phyloP scores from a whole-genome alignment of 2,888 invertebrate genomes.

The Conistra vaccinii region DNA sequence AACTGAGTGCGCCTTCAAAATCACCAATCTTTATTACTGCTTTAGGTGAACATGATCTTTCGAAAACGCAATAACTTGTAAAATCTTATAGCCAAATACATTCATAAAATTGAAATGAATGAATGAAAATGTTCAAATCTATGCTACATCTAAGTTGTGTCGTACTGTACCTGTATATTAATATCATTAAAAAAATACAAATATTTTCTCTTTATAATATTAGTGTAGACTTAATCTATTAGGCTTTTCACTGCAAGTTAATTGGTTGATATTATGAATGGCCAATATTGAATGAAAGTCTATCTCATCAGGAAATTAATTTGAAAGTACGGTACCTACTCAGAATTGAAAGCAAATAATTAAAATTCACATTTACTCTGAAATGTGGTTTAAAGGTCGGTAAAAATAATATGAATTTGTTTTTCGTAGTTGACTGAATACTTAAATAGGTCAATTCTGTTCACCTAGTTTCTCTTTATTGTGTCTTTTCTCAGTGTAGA shows the following conservation, averaged over 20 bases:
- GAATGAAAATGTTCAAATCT: no score
- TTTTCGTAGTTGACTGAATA: slow-evolving; percentile 26
- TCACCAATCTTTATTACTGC: no score
- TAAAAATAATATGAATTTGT: slow-evolving; percentile 43
- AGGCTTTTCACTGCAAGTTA: not conserved
- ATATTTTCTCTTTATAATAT: no score
- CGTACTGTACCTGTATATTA: no score
- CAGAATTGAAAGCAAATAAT: slow-evolving; percentile 20
- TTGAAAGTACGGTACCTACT: not conserved
- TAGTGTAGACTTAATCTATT: no score
- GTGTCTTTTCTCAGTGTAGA: not conserved
- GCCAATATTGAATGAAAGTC: slow-evolving; percentile 4
- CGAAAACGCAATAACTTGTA: no score
- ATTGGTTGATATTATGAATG: not conserved
- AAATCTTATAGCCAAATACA: no score
- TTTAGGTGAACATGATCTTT: no score
- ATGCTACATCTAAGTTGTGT: no score
- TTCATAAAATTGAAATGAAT: no score
- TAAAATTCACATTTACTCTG: slow-evolving; percentile 33
- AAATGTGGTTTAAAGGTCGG: slow-evolving; percentile 27
- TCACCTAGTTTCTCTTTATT: not conserved
- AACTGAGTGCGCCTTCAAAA: no score
- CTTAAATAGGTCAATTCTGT: slow-evolving; percentile 32
- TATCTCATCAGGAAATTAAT: slow-evolving; percentile 8
- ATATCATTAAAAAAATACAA: no score